phyloP scores from a whole-genome alignment of 2,113 vertebrate species.

The Thamnaconus septentrionalis region DNA sequence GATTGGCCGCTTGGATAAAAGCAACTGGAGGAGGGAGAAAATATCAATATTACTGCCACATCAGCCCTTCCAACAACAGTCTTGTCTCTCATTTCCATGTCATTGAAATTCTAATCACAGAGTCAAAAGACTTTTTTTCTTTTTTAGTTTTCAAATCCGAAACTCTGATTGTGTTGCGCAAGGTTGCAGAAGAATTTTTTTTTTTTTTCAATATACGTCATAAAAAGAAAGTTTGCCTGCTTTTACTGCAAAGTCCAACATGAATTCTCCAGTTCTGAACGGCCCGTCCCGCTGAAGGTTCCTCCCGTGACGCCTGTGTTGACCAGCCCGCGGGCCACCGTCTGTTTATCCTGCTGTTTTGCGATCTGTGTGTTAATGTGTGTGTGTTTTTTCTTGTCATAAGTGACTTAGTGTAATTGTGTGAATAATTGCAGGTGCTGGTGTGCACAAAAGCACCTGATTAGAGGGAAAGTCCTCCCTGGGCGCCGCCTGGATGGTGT shows the following conservation, averaged over 20 bases:
- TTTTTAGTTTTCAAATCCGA: background rate
- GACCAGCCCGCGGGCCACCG: slow-evolving; percentile 53
- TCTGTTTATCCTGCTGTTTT: slow-evolving; percentile 59
- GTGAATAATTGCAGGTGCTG: slow-evolving; percentile 71
- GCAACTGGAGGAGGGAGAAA: no score
- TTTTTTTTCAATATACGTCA: slow-evolving; percentile 23
- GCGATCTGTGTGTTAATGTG: slow-evolving; percentile 13
- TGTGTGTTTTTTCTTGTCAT: slow-evolving; percentile 75
- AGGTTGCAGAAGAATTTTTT: slow-evolving; percentile 15
- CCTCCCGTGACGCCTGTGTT: slow-evolving; percentile 41
- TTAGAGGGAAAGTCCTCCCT: slow-evolving; percentile 66
- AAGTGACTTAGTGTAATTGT: slow-evolving; percentile 75
- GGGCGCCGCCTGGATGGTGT: slow-evolving; percentile 57
- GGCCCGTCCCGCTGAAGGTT: slow-evolving; percentile 45
- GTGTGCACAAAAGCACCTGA: slow-evolving; percentile 59
- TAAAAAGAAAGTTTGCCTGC: slow-evolving; percentile 27
- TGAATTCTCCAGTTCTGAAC: slow-evolving; percentile 25
- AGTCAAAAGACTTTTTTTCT: no score
- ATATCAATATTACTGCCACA: no score
- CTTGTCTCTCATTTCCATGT: no score
- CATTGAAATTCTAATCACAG: no score
- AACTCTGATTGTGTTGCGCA: slow-evolving; percentile 1
- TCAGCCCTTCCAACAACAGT: no score
- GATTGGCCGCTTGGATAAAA: no score
- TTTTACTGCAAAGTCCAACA: slow-evolving; percentile 26